Percentiles rank a stretch among this genome's conserved stretches.
Evolutionary conservation across 2,113 vertebrate genomes (phyloP).

Genomic region (Origma solitaria): DNA sequence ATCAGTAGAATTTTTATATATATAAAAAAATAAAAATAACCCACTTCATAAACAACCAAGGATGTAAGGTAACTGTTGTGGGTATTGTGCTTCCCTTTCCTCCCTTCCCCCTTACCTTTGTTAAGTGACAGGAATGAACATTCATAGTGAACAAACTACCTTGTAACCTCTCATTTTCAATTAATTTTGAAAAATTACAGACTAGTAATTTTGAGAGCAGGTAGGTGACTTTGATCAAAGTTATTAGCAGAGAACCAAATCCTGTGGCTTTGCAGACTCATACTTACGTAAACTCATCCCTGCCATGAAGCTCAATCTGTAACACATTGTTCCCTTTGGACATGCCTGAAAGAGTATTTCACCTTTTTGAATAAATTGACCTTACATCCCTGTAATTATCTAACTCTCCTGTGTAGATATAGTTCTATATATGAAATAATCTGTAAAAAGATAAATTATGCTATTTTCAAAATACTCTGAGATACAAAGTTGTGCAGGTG

Average conservation of each 20-base stretch:
- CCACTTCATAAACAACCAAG: conserved; percentile 46
- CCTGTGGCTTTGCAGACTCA: neutral
- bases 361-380: conserved; percentile 14
- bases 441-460: conserved; percentile 44
- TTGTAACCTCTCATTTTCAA: neutral
- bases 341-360: neutral
- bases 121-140: conserved; percentile 26
- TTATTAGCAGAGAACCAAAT: conserved; percentile 4
- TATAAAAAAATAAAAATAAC: conserved; percentile 2
- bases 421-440: conserved; percentile 28
- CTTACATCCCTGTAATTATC: conserved; percentile 50
- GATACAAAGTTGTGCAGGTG: conserved; percentile 49
- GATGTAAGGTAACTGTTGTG: conserved; percentile 44
- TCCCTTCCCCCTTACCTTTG: neutral
- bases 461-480: conserved; percentile 59
- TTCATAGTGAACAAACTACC: neutral
- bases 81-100: conserved; percentile 15
- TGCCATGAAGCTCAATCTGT: neutral
- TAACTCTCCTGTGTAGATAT: conserved; percentile 39
- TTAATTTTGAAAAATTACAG: neutral
- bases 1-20: conserved; percentile 30
- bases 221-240: neutral
- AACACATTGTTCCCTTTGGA: conserved; percentile 19
- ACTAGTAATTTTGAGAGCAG: neutral
- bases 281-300: neutral